These are phyloP conservation scores for Aphidius gifuensis DNA, from an alignment of 1,140 invertebrate species.

Conservation along the genomic window DNA sequence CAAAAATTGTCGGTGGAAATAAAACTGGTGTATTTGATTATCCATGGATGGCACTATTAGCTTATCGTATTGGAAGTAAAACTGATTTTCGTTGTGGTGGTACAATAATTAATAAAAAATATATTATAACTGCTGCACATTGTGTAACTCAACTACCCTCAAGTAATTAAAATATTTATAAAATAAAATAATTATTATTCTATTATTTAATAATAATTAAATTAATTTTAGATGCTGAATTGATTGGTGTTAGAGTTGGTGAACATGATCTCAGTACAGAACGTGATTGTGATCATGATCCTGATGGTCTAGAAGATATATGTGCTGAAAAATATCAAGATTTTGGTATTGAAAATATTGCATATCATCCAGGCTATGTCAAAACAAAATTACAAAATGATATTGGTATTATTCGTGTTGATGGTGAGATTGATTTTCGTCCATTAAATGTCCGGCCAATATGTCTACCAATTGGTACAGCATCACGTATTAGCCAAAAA, in stretches of 20 bases:
- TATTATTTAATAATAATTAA: neutral
- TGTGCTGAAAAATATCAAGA: conserved; percentile 59
- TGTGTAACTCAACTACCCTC: conserved; percentile 56
- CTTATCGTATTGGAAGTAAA: conserved; percentile 54
- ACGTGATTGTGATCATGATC: conserved; percentile 11
- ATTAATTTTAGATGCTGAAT: conserved; percentile 1
- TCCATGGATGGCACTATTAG: conserved; percentile 67
- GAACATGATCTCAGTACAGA: conserved; percentile 24
- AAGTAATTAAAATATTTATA: conserved; percentile 11
- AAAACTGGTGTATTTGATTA: conserved; percentile 60
- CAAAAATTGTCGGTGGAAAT: conserved; percentile 59
- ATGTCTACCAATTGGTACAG: conserved; percentile 52
- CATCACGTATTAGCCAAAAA: conserved; percentile 35
- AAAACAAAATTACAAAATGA: conserved; percentile 54
- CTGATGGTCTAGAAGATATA: neutral
- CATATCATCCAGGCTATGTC: conserved; percentile 56
- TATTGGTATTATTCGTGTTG: conserved; percentile 60
- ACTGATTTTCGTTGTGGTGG: conserved; percentile 62
- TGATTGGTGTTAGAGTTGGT: conserved; percentile 16
- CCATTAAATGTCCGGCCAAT: conserved; percentile 53
- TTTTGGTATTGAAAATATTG: conserved; percentile 53
- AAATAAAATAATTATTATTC: neutral
- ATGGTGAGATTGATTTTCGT: conserved; percentile 46
- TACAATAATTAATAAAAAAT: conserved; percentile 60
- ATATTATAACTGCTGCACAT: conserved; percentile 67